Evolutionary conservation across 2,888 invertebrate species (phyloP).

Genomic region (Sarcophaga rosellei): DNA sequence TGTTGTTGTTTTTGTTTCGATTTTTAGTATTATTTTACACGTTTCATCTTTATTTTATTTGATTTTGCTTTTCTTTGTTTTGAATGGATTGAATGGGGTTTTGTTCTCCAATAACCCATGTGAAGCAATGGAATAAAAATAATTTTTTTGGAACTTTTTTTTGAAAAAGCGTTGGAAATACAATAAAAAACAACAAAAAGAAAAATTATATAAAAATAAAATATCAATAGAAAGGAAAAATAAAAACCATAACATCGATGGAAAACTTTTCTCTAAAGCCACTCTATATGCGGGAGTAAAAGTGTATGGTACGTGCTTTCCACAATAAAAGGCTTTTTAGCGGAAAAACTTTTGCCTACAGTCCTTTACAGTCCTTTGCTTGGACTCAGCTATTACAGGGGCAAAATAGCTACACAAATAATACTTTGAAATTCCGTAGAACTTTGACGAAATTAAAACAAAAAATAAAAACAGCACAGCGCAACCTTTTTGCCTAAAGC

Average conservation of each 20-base stretch:
- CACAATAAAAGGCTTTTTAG: conserved; percentile 46
- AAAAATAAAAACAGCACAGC: neutral
- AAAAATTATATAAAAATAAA: conserved; percentile 29
- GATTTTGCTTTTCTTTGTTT: conserved; percentile 18
- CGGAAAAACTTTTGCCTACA: conserved; percentile 44
- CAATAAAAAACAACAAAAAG: conserved; percentile 14
- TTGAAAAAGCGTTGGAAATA: neutral
- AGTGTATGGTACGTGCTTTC: conserved; percentile 59
- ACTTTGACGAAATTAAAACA: conserved; percentile 20
- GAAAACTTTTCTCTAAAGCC: conserved; percentile 54
- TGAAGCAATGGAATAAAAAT: conserved; percentile 23
- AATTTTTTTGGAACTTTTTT: conserved; percentile 42
- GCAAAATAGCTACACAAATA: neutral
- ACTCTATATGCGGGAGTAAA: conserved; percentile 26
- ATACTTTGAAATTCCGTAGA: neutral
- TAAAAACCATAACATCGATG: conserved; percentile 14
- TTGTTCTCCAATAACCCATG: neutral
- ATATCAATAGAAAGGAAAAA: conserved; percentile 10
- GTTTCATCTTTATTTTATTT: conserved; percentile 36
- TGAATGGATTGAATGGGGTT: too few relatives aligned
- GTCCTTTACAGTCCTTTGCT: neutral
- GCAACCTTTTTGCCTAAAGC: too few relatives aligned
- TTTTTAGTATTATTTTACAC: neutral
- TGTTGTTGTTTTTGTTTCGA: too few relatives aligned
- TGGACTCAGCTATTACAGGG: too few relatives aligned